Base-by-base conservation (phyloP, 1,140 invertebrate species). In the Drosophila littoralis region DNA sequence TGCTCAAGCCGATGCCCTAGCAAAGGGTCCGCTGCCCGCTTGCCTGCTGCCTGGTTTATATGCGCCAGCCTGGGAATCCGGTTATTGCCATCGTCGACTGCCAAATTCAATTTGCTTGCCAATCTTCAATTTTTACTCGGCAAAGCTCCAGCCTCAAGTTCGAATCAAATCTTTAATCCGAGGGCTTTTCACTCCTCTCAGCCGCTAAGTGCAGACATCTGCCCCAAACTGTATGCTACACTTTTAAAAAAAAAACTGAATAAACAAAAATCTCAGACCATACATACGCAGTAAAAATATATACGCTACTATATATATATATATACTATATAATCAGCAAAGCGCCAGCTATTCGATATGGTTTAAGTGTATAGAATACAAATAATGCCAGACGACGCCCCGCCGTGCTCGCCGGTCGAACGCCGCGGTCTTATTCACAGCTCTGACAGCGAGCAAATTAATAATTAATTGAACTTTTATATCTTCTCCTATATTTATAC, bases 381-480 rank as follows among this genome's bases (percentile, higher is more conserved):
- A 51, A 32, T 33, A 38, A 22, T 35, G 7, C 22, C 54, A 67
- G 54, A 63, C 48, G n/a, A 8, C n/a, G 32, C 32, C 22, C 50
- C 33, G 40, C 58, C 46, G 38, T n/a, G 40, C 9, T 52, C 13
- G 22, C 17, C 46, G 28, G 17, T 4, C 12, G 4, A 28, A 15
- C 12, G 12, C 35, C 32, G 45, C 40, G 28, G 38, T 45, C 48
- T 46, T 35, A 32, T 50, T 48, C 72, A 59, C 55, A 42, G 28
- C 54, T 52, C 66, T 72, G 81, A 76, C 81, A 72, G 63, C 72
- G 45, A 35, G 48, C 54, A 84, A 83, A 84, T 83, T 72, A 84
- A 84, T 83, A 65, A 83, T 84, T 83, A 83, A 83, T 83, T 84
- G 72, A 69, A 79, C 84, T 82, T 76, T 65, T 36, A 10, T 65